Evolutionary conservation across 2,113 vertebrate genomes (phyloP), one percentile per base, ranked within the genome.

Genomic region (Pycnonotus jocosus): DNA sequence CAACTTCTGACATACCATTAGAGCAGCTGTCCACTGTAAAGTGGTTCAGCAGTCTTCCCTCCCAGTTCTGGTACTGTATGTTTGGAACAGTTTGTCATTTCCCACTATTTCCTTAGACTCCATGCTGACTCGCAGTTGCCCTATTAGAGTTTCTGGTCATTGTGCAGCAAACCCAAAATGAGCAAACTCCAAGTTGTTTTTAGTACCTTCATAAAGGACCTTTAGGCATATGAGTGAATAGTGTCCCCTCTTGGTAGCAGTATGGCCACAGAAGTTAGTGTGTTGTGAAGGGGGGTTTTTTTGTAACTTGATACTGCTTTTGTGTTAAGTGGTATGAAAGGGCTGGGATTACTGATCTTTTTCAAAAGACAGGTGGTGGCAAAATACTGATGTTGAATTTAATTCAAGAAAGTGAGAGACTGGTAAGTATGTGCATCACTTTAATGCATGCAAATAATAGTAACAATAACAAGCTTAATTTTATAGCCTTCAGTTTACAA

Each of bases 341-440:
- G 60, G 35, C 8, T 90, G 76, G 71, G 56, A 62, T 95, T 60
- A 66, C 7, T 83, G 30, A 95, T 83, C 56, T 93, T 80, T 89
- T 90, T 73, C 57, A 79, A 91, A 84, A 89, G 92, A 93, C 88
- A 88, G 56, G 72, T 94, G 56, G 44, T 94, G 90, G 71, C 54
- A 97, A 95, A 96, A 70, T 77, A 80, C 5, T 78, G 86, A 25
- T 76, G 71, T 80, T 73, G 83, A 86, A 88, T 92, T 88, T 93
- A 81, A 79, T 92, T 93, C 7, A 6, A 56, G 61, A 80, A 90
- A 83, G 27, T 84, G 73, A 92, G 28, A 95, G 61, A 64, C 61
- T 84, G 95, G 96, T 97, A 96, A 97, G 96, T 97, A 96, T 68
- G 40, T 79, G 82, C 88, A 86, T 96, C 69, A 79, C 72, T 90